Conservation (phyloP, 2,797 vertebrate species). For the Gambusia yucatana region DNA sequence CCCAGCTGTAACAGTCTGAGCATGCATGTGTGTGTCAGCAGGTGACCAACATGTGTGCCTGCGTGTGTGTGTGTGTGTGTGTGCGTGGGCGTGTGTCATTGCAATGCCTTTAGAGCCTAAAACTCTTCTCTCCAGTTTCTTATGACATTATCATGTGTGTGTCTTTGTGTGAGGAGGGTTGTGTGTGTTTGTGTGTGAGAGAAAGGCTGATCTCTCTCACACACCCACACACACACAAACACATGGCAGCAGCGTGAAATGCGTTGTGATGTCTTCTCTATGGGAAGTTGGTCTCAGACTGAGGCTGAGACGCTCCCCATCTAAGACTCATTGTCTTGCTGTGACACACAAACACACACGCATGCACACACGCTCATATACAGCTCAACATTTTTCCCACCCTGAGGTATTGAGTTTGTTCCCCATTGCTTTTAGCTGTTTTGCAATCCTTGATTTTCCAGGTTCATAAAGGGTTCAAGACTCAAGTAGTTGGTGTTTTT, state of each 20-base stretch:
- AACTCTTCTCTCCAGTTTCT: slow-evolving; percentile 53
- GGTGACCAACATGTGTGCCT: slow-evolving; percentile 64
- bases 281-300: slow-evolving; percentile 64
- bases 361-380: slow-evolving; percentile 12
- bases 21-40: slow-evolving; percentile 39
- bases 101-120: slow-evolving; percentile 55
- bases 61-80: neutral
- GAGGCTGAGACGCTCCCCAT: slow-evolving; percentile 63
- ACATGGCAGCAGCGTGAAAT: slow-evolving; percentile 71
- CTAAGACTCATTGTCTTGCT: slow-evolving; percentile 66
- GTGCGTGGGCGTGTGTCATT: slow-evolving; percentile 8
- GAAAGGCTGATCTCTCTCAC: slow-evolving; percentile 8
- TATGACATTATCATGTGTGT: slow-evolving; percentile 47
- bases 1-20: slow-evolving; percentile 39
- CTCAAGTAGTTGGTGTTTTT: slow-evolving; percentile 1
- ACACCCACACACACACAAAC: slow-evolving; percentile 27
- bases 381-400: slow-evolving; percentile 36
- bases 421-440: slow-evolving; percentile 4
- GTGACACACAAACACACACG: slow-evolving; percentile 38
- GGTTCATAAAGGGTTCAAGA: slow-evolving; percentile 17
- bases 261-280: slow-evolving; percentile 74
- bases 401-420: slow-evolving; percentile 26
- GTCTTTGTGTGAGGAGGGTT: slow-evolving; percentile 11
- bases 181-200: slow-evolving; percentile 2
- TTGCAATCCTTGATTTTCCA: slow-evolving; percentile 4